These are phyloP conservation scores for Ennomos erosarius DNA, from an alignment of 2,888 invertebrate species.

Conservation along the genomic window DNA sequence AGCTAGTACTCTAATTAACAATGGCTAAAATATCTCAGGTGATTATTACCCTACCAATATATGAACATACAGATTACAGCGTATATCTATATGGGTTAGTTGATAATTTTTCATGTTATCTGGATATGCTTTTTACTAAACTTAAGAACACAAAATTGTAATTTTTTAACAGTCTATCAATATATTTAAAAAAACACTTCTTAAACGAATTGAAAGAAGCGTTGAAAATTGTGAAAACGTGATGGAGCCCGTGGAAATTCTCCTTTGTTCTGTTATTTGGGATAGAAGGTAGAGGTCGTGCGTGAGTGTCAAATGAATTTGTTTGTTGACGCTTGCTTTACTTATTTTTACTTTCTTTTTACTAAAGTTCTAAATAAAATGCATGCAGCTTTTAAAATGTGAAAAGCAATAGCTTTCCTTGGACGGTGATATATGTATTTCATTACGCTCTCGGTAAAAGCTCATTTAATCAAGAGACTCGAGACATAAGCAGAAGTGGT, in stretches of 20 bases:
- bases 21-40: no score
- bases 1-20: no score
- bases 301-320: conserved; percentile 22
- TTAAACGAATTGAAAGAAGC: conserved; percentile 36
- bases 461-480: conserved; percentile 22
- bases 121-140: no score
- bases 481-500: conserved; percentile 6
- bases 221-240: conserved; percentile 28
- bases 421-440: conserved; percentile 18
- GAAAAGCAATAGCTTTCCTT: conserved; percentile 19
- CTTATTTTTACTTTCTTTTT: conserved; percentile 1
- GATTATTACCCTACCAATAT: no score
- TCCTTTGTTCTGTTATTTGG: conserved; percentile 26
- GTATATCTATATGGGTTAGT: no score
- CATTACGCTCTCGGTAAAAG: conserved; percentile 19
- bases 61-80: no score
- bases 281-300: conserved; percentile 18
- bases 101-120: no score
- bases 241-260: conserved; percentile 40
- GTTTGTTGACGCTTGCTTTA: conserved; percentile 8
- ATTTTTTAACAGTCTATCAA: no score
- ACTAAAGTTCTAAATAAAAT: background rate
- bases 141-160: no score
- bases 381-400: background rate
- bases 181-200: background rate